Conservation (phyloP, 1,140 invertebrate genomes). For the Scaptomyza graminum region DNA sequence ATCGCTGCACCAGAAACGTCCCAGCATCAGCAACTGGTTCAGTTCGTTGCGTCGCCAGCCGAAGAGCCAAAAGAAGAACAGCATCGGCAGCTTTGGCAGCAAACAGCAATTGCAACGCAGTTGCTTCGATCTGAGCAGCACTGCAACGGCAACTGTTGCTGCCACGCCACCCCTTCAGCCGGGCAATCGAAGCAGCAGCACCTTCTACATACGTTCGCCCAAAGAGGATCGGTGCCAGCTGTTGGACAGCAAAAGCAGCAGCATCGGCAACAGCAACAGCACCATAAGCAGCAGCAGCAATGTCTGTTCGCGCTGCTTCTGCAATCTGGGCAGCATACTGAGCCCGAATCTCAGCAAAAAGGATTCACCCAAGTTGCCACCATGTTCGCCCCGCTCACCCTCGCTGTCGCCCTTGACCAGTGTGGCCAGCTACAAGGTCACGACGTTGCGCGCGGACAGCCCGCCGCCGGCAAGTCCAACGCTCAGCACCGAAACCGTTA, state of each 20-base stretch:
- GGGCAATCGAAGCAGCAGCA: slow-evolving; percentile 60
- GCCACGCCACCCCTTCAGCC: not conserved
- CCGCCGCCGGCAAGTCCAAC: slow-evolving; percentile 62
- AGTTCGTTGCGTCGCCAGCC: slow-evolving; percentile 88
- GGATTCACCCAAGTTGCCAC: slow-evolving; percentile 2
- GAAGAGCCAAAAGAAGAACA: slow-evolving; percentile 84
- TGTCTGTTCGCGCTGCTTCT: slow-evolving; percentile 70
- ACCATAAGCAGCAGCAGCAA: slow-evolving; percentile 38
- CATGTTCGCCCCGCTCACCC: slow-evolving; percentile 51
- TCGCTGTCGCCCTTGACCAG: slow-evolving; percentile 65
- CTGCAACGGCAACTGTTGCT: not conserved
- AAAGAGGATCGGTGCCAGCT: slow-evolving; percentile 59
- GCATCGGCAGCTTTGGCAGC: slow-evolving; percentile 54
- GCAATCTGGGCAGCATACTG: slow-evolving; percentile 40
- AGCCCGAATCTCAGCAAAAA: slow-evolving; percentile 6
- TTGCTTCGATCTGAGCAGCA: slow-evolving; percentile 73
- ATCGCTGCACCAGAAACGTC: slow-evolving; percentile 84
- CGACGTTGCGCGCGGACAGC: slow-evolving; percentile 45
- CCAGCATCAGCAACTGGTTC: slow-evolving; percentile 89
- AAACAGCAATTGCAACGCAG: slow-evolving; percentile 82
- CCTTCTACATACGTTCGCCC: slow-evolving; percentile 50
- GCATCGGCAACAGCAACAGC: slow-evolving; percentile 34
- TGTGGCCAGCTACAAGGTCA: slow-evolving; percentile 62
- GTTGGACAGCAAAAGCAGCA: slow-evolving; percentile 28
- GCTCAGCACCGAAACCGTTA: slow-evolving; percentile 53